Percentiles rank a stretch among this genome's conserved stretches.
Conservation (phyloP, 2,888 invertebrate genomes). For the Argyresthia goedartella region DNA sequence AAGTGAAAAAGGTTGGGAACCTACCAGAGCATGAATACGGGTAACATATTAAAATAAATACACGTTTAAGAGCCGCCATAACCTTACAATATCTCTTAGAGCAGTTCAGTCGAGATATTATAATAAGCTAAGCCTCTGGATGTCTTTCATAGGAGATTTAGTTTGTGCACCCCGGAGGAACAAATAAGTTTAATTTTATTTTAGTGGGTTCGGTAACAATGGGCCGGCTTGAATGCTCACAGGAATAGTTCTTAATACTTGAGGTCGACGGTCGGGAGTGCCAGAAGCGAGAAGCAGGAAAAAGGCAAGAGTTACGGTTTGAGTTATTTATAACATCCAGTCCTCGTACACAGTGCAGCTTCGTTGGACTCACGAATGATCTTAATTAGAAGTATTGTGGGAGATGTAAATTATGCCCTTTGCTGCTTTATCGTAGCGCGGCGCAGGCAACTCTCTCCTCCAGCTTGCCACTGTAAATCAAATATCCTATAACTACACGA, state of each 20-base stretch:
- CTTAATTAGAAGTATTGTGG: conserved; percentile 68
- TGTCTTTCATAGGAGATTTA: conserved; percentile 15
- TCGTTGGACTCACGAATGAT: conserved; percentile 58
- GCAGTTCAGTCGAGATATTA: conserved; percentile 7
- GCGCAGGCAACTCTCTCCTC: conserved; percentile 18
- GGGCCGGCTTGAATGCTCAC: neutral
- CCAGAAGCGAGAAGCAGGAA: conserved; percentile 33
- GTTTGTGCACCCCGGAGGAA: conserved; percentile 36
- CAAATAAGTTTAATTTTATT: conserved; percentile 38
- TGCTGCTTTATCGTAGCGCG: conserved; percentile 30
- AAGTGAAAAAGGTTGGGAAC: no score
- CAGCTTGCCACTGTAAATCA: conserved; percentile 44
- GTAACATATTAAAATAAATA: no score
- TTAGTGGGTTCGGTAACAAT: conserved; percentile 24
- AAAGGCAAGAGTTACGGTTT: conserved; percentile 55
- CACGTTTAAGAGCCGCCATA: no score
- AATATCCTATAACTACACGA: conserved; percentile 26
- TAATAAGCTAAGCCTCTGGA: conserved; percentile 18
- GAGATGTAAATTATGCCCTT: conserved; percentile 50
- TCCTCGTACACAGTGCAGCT: conserved; percentile 48
- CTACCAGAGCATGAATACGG: no score
- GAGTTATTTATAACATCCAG: conserved; percentile 64
- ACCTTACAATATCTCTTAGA: neutral
- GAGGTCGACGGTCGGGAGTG: conserved; percentile 25
- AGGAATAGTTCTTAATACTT: conserved; percentile 29